Conservation (phyloP, 2,888 invertebrate genomes). For the Allygus modestus region DNA sequence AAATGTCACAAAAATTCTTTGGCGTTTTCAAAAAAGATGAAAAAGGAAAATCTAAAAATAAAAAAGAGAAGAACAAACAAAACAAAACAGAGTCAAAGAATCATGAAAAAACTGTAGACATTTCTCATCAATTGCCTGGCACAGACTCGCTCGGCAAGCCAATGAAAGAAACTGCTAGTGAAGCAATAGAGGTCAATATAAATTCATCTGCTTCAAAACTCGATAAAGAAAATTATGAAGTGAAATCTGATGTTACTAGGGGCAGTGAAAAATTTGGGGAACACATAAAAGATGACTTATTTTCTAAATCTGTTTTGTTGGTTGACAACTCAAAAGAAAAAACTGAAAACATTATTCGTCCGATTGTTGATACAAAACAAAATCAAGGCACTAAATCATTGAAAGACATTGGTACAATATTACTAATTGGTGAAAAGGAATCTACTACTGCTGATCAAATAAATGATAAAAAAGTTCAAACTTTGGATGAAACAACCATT, state of each 20-base stretch:
- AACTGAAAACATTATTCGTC: too few relatives aligned
- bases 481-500: not conserved
- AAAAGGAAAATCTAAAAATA: constrained; percentile 47
- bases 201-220: too few relatives aligned
- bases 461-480: not conserved
- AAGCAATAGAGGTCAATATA: not conserved
- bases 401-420: not conserved
- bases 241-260: not conserved
- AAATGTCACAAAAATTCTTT: constrained; percentile 59
- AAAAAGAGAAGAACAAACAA: constrained; percentile 39
- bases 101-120: not conserved
- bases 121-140: not conserved
- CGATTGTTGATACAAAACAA: not conserved
- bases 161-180: not conserved
- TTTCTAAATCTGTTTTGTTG: not conserved
- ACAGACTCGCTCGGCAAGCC: not conserved
- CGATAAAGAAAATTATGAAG: not conserved
- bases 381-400: not conserved
- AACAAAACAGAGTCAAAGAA: constrained; percentile 8
- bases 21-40: constrained; percentile 62
- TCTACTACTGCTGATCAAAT: not conserved
- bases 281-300: not conserved
- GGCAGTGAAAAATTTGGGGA: not conserved
- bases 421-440: not conserved
- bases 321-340: not conserved